Base-by-base conservation (phyloP, 2,113 vertebrate genomes). In the Notothenia coriiceps region DNA sequence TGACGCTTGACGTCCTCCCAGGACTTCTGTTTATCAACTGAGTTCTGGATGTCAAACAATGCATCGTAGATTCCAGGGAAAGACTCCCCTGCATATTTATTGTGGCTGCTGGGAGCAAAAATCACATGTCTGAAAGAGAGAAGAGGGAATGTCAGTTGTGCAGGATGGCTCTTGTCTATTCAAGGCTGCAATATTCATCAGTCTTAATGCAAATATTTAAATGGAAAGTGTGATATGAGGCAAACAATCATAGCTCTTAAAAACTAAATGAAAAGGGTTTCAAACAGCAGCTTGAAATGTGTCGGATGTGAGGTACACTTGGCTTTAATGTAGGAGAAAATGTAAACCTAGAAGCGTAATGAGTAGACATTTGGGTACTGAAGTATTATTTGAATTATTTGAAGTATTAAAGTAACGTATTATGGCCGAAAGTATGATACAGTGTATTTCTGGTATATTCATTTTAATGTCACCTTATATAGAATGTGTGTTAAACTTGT, bases 1-100 rank as follows among this genome's bases (percentile, higher is more conserved):
- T 99, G 97, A 62, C 90, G 93, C 86, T 96, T 98, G 0, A 99
- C 98, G 89, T 98, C 96, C 2, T 88, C 88, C 98, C 97, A 99
- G 71, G 97, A 94, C 69, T 82, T 77, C 0, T 1, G 59, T 3
- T 91, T 94, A 40, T 97, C 91, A 1, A 5, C 59, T 43, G 94
- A 93, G 71, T 84, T 96, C 85, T 95, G 74, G 0, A 98, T 98
- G 85, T 97, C 95, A 83, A 98, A 98, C 88, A 99, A 64, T 69
- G 97, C 95, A 65, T 99, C 97, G 0, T 96, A 98, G 88, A 99
- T 97, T 57, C 97, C 98, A 0, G 98, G 97, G 83, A 99, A 99
- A 11, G 97, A 97, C 83, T 97, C 96, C 0, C 97, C 97, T 0
- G 95, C 95, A 0, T 99, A 99, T 84, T 99, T 99, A 87, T 98